Evolutionary conservation across 1,140 invertebrate species (phyloP).

Genomic region (Stenopsyche tienmushanensis): DNA sequence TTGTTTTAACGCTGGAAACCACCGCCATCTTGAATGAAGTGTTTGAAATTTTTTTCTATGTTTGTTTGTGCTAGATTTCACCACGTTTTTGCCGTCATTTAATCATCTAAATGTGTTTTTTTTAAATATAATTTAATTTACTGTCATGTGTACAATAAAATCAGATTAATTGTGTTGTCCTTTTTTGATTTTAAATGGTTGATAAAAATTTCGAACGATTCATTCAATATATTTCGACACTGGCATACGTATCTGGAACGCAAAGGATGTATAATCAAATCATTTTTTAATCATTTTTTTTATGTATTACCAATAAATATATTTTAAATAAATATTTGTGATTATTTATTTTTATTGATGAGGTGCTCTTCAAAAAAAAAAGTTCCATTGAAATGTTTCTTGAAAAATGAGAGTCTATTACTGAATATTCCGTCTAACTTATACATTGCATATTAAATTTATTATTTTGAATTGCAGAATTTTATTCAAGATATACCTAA

Average conservation of each 20-base stretch:
- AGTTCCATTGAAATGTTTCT: neutral
- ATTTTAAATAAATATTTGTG: no score
- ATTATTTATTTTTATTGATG: neutral
- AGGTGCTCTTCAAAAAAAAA: neutral
- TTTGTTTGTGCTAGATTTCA: neutral
- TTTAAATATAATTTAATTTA: neutral
- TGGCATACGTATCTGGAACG: constrained; percentile 23
- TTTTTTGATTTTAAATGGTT: neutral
- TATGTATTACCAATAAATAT: neutral
- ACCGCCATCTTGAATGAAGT: constrained; percentile 21
- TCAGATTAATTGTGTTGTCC: neutral
- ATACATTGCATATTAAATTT: no score
- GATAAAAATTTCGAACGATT: constrained; percentile 14
- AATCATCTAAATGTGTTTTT: neutral
- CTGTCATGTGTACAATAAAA: neutral
- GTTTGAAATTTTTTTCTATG: constrained; percentile 17
- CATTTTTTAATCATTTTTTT: neutral
- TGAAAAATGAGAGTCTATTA: neutral
- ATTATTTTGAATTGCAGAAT: no score
- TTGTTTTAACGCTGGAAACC: neutral
- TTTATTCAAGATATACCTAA: neutral
- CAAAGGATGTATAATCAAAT: neutral
- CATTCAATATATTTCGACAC: constrained; percentile 6
- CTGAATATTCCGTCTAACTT: neutral
- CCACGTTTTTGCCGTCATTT: neutral